phyloP scores from a whole-genome alignment of 2,888 invertebrate genomes.

The Neoscelio sp. region DNA sequence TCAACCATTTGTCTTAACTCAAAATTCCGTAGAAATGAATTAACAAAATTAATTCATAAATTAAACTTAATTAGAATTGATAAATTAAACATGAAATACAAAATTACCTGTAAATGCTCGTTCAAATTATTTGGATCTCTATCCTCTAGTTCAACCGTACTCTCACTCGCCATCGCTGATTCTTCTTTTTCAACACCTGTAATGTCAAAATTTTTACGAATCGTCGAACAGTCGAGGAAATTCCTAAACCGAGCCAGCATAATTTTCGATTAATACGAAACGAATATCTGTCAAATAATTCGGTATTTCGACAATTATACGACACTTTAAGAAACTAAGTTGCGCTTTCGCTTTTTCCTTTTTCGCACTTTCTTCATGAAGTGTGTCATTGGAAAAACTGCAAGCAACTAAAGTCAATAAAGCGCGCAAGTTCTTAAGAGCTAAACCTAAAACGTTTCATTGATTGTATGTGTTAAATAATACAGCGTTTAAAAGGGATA shows the following conservation, averaged over 20 bases:
- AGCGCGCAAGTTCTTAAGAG: conserved; percentile 49
- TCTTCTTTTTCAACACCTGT: conserved; percentile 80
- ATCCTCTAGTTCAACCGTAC: conserved; percentile 86
- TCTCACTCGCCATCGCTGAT: conserved; percentile 81
- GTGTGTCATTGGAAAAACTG: conserved; percentile 55
- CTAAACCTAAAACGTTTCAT: conserved; percentile 67
- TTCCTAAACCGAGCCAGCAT: conserved; percentile 71
- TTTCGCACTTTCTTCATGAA: conserved; percentile 28
- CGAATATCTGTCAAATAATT: background rate
- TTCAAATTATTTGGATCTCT: conserved; percentile 89
- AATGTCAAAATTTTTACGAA: conserved; percentile 72
- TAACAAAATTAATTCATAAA: no score
- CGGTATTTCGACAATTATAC: no score
- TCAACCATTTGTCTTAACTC: no score
- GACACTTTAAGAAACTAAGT: background rate
- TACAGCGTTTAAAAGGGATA: conserved; percentile 34
- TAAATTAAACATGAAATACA: no score
- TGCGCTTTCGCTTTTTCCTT: conserved; percentile 35
- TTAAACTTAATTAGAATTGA: no score
- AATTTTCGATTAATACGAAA: conserved; percentile 9
- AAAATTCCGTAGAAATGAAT: no score
- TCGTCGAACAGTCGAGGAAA: conserved; percentile 69
- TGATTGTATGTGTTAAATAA: conserved; percentile 69
- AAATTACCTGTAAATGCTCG: conserved; percentile 87
- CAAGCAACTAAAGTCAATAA: conserved; percentile 64